phyloP scores from a whole-genome alignment of 2,113 vertebrate genomes.

The Elgaria multicarinata region DNA sequence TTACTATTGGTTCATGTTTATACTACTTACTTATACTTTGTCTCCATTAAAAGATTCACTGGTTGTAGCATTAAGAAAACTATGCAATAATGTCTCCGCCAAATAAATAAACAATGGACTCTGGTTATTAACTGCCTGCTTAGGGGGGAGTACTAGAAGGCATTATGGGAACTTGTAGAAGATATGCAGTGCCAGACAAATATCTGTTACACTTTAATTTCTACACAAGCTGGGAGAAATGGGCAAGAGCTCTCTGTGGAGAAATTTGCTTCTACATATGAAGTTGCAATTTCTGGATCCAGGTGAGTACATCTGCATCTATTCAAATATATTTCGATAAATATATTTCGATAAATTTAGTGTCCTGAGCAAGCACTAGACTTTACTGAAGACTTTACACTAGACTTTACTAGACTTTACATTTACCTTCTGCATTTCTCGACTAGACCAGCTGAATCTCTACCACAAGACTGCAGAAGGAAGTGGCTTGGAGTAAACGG shows the following conservation, averaged over 20 bases:
- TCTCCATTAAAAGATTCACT: not conserved
- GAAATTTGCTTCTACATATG: not conserved
- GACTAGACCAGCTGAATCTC: slow-evolving; percentile 37
- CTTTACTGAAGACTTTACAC: not conserved
- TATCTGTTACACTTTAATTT: not conserved
- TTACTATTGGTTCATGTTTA: not conserved
- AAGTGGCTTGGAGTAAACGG: slow-evolving; percentile 26
- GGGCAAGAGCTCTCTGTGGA: not conserved
- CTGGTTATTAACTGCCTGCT: not conserved
- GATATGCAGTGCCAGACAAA: not conserved
- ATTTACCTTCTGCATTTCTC: slow-evolving; percentile 16
- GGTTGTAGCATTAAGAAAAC: not conserved
- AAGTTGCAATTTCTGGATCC: not conserved
- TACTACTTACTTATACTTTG: not conserved
- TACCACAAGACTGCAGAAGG: not conserved
- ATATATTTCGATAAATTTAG: no score
- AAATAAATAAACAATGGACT: not conserved
- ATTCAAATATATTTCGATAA: not conserved
- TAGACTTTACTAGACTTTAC: not conserved
- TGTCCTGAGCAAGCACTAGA: fast-evolving
- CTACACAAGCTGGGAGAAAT: slow-evolving; percentile 1
- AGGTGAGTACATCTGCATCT: not conserved
- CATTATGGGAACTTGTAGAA: not conserved
- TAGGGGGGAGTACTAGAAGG: not conserved
- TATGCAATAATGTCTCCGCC: no score